These are phyloP conservation scores for Patella caerulea DNA, from an alignment of 2,888 invertebrate species.

Conservation along the genomic window DNA sequence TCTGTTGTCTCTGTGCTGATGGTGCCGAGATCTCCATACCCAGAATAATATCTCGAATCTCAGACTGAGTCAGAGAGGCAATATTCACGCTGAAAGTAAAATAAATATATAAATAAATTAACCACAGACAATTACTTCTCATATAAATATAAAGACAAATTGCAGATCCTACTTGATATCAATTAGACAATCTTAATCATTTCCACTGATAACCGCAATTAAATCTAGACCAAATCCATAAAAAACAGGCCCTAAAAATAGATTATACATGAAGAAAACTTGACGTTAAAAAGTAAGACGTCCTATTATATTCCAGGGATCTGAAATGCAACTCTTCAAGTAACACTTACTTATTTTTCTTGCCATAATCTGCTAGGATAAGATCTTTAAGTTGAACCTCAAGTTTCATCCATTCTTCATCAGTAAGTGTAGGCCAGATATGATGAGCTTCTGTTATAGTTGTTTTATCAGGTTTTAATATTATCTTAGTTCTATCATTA, in stretches of 20 bases:
- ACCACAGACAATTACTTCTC: not conserved
- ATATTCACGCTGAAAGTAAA: slow-evolving; percentile 86
- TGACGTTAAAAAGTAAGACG: too few species aligned
- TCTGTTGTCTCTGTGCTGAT: slow-evolving; percentile 98
- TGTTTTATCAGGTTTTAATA: slow-evolving; percentile 98
- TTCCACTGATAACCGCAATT: too few species aligned
- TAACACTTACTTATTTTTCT: slow-evolving; percentile 91
- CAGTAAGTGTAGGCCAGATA: slow-evolving; percentile 97
- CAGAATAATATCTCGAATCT: slow-evolving; percentile 98
- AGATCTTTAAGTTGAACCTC: slow-evolving; percentile 98
- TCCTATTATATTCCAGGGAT: too few species aligned
- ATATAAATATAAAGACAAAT: too few species aligned
- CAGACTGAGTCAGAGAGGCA: slow-evolving; percentile 97
- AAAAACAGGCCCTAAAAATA: too few species aligned
- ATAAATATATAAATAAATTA: slow-evolving; percentile 14
- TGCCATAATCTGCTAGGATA: slow-evolving; percentile 98
- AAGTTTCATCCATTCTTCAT: slow-evolving; percentile 99
- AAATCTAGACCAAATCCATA: too few species aligned
- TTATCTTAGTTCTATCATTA: slow-evolving; percentile 98
- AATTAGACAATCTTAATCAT: too few species aligned
- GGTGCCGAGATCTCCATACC: slow-evolving; percentile 99
- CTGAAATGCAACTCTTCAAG: too few species aligned
- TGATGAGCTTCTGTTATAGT: slow-evolving; percentile 99
- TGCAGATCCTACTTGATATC: too few species aligned
- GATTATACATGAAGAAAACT: too few species aligned